Evolutionary conservation across 2,888 invertebrate species (phyloP), one percentile per base, ranked within the genome.

Genomic region (Agrochola litura): DNA sequence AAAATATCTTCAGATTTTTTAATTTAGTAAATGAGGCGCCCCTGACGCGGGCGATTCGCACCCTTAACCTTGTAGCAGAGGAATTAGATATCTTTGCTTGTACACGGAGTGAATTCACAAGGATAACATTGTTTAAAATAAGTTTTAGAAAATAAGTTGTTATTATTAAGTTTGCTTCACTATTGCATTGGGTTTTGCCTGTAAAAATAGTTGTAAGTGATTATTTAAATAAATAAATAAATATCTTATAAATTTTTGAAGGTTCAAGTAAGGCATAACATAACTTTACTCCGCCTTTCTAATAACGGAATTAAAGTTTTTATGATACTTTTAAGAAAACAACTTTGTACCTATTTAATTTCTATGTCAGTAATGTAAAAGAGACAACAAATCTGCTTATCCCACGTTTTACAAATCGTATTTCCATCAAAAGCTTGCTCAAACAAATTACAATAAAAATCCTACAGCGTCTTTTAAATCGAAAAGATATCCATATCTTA

Each of bases 401-500:
- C 12, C 6, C 60, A 37, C 14, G 19, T 54, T 41, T 41, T 25
- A 19, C 30, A 83, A 79, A 79, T 68, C 22, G 37, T 25, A 67
- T 63, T 63, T 49, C 56, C 30, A 68, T 79, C 61, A 56, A 61
- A 83, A 37, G 25, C 56, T 56, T 76, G 64, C 58, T 64, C 8
- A 22, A 37, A 77, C 19, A 79, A 65, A 83, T 64, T 58, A 79
- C 49, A 54, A 69, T 58, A 61, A 71, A 77, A 84, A 52, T 25
- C 30, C 22, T 19, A 25, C 22, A 64, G 9, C 60, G 16, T 43
- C 19, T 61, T 73, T 65, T 81, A 56, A 49, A 73, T 56, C 25
- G 30, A 74, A 85, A 69, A 74, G 60, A 69, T 66, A 85, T 81
- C 65, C 65, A 56, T 56, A 58, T 60, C 16, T 19, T 6, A 81